phyloP scores from a whole-genome alignment of 1,140 invertebrate genomes.

The Sesamia nonagrioides region DNA sequence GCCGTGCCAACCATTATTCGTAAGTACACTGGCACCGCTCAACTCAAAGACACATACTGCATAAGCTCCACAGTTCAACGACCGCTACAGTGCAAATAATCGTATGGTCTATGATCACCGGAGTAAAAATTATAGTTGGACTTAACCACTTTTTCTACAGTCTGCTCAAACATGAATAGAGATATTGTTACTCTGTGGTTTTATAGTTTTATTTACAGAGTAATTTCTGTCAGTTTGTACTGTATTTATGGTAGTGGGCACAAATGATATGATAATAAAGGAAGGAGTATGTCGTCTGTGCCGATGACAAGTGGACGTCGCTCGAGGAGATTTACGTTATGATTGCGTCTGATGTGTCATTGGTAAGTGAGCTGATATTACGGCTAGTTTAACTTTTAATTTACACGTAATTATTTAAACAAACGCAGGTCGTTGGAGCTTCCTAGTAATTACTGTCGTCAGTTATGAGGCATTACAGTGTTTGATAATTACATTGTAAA shows the following conservation, averaged over 20 bases:
- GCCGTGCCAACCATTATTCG: slow-evolving; percentile 27
- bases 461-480: not conserved
- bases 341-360: slow-evolving; percentile 36
- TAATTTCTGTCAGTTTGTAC: slow-evolving; percentile 22
- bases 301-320: slow-evolving; percentile 33
- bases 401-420: slow-evolving; percentile 2
- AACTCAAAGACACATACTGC: slow-evolving; percentile 13
- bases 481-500: not conserved
- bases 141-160: slow-evolving; percentile 5
- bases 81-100: slow-evolving; percentile 12
- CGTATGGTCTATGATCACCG: slow-evolving; percentile 21
- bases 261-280: slow-evolving; percentile 42
- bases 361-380: slow-evolving; percentile 5
- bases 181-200: not conserved
- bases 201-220: slow-evolving; percentile 12
- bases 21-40: slow-evolving; percentile 32
- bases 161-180: not conserved
- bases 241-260: slow-evolving; percentile 19
- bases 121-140: slow-evolving; percentile 15
- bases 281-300: slow-evolving; percentile 36
- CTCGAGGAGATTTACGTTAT: slow-evolving; percentile 34
- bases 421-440: not conserved
- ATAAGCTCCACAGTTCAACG: slow-evolving; percentile 19
- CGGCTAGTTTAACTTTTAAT: slow-evolving; percentile 12
- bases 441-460: not conserved